Conservation (phyloP, 2,888 invertebrate genomes). For the Pasiphila rectangulata region DNA sequence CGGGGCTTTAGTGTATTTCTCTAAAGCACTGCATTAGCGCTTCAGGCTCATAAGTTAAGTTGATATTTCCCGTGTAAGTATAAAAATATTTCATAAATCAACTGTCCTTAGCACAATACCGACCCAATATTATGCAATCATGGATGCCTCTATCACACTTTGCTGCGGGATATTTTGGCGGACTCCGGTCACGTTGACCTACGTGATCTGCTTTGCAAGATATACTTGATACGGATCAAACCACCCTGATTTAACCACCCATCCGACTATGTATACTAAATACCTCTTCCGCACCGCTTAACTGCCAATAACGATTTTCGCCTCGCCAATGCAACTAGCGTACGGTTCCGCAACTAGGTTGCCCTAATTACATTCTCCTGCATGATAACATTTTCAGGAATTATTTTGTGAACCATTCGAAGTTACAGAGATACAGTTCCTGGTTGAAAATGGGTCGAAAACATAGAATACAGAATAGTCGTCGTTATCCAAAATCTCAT, state of each 20-base stretch:
- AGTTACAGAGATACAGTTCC: too few species aligned
- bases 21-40: too few species aligned
- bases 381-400: neutral
- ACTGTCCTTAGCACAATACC: too few species aligned
- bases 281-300: neutral
- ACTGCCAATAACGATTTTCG: constrained; percentile 3
- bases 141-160: too few species aligned
- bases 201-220: constrained; percentile 1
- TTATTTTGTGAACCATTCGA: neutral
- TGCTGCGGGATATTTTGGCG: too few species aligned
- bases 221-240: neutral
- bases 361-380: neutral
- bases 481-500: too few species aligned
- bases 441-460: too few species aligned
- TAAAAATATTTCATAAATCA: neutral
- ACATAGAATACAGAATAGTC: too few species aligned
- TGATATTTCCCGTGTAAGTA: neutral
- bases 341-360: neutral
- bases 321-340: neutral
- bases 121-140: too few species aligned
- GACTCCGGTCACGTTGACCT: neutral
- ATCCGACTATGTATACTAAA: neutral
- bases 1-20: too few species aligned
- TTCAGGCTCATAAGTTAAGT: neutral
- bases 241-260: neutral